Evolutionary conservation across 2,797 vertebrate genomes (phyloP).

Genomic region (Mormyrus proboscirostris): DNA sequence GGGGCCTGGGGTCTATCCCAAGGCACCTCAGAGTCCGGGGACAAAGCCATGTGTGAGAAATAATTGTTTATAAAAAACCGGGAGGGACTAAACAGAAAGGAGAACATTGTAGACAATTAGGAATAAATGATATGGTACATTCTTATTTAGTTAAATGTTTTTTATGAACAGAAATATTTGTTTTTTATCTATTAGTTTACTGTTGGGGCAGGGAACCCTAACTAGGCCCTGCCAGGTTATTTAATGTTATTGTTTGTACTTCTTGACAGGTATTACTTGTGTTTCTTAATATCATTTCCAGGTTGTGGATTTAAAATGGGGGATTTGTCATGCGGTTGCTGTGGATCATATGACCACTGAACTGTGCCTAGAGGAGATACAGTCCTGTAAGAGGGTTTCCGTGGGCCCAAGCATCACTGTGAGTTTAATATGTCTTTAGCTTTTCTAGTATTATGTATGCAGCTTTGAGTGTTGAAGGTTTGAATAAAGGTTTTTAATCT

Average conservation of each 20-base stretch:
- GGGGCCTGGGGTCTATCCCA: neutral
- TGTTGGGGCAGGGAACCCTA: neutral
- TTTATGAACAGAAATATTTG: neutral
- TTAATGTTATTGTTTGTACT: neutral
- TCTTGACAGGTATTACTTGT: neutral
- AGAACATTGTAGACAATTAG: neutral
- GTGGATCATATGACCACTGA: constrained; percentile 56
- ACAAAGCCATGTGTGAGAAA: neutral
- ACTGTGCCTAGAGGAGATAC: constrained; percentile 65
- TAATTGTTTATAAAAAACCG: neutral
- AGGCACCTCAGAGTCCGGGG: neutral
- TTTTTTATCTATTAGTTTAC: neutral
- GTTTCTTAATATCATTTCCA: constrained; percentile 26
- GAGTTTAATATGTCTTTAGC: constrained; percentile 45
- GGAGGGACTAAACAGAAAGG: neutral
- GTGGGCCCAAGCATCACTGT: constrained; percentile 65
- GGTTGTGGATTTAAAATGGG: constrained; percentile 68
- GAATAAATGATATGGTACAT: neutral
- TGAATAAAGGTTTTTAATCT: neutral
- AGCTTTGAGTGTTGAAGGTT: neutral
- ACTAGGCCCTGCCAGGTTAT: neutral
- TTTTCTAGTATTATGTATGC: neutral
- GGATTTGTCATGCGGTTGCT: constrained; percentile 43
- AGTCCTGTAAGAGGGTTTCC: constrained; percentile 57
- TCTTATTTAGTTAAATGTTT: neutral